phyloP scores from a whole-genome alignment of 2,888 invertebrate species.

The Nycteola revayana region DNA sequence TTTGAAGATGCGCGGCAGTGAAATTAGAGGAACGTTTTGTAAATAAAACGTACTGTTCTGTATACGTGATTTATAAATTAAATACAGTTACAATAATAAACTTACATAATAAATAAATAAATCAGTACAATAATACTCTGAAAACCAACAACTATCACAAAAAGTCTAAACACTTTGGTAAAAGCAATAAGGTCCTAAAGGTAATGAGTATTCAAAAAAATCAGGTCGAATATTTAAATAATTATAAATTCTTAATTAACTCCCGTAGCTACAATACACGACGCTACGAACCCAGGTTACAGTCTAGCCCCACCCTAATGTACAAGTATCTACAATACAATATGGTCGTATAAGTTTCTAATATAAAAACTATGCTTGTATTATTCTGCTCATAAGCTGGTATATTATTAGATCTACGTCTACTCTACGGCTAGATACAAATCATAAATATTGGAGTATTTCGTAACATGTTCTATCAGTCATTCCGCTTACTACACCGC shows the following conservation, averaged over 20 bases:
- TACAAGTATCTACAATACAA: slow-evolving; percentile 47
- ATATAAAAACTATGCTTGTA: slow-evolving; percentile 74
- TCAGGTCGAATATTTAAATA: slow-evolving; percentile 22
- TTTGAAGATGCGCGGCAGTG: too few relatives aligned
- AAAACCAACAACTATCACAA: slow-evolving; percentile 18
- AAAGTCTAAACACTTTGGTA: slow-evolving; percentile 30
- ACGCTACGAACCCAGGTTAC: slow-evolving; percentile 42
- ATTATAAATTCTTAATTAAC: slow-evolving; percentile 20
- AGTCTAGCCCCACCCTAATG: slow-evolving; percentile 41
- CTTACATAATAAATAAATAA: slow-evolving; percentile 20
- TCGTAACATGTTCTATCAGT: slow-evolving; percentile 74
- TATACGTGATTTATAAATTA: slow-evolving; percentile 34
- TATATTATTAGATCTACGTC: slow-evolving; percentile 50
- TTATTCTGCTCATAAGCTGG: slow-evolving; percentile 66
- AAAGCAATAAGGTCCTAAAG: slow-evolving; percentile 23
- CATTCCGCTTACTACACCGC: slow-evolving; percentile 71
- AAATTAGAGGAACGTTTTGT: not conserved
- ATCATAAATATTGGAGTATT: slow-evolving; percentile 74
- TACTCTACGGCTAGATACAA: slow-evolving; percentile 68
- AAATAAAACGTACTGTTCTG: slow-evolving; percentile 18
- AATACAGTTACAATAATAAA: slow-evolving; percentile 22
- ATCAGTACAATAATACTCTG: slow-evolving; percentile 15
- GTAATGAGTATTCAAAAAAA: slow-evolving; percentile 23
- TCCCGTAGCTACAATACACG: slow-evolving; percentile 27
- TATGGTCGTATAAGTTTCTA: slow-evolving; percentile 61